Evolutionary conservation across 2,113 vertebrate genomes (phyloP), one percentile per base, ranked within the genome.

Genomic region (Chloroceryle aenea): DNA sequence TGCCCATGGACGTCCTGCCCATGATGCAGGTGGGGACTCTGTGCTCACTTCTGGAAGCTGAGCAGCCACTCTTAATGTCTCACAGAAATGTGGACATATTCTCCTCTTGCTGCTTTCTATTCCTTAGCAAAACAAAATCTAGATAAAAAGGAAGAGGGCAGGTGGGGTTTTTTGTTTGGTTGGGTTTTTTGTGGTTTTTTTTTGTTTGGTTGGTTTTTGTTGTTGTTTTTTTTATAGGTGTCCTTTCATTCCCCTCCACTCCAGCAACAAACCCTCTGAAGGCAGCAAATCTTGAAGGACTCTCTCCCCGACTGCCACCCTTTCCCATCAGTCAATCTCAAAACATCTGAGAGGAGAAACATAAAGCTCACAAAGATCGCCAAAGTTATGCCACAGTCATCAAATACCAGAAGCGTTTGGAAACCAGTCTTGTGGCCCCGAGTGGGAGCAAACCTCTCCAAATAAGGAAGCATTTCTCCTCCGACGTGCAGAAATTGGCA

Each of bases 361-460:
- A 91, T 16, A 93, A 84, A 92, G 72, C 13, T 1, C 80, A 66
- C 78, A 89, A 52, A 94, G 89, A 36, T 42, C 61, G 89, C 77
- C 89, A 76, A 22, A 95, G 91, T 82, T 93, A 62, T 94, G 94
- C 91, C 93, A 91, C 85, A 89, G 93, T 95, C 95, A 85, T 94
- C 91, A 95, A 95, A 97, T 94, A 96, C 94, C 93, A 95, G 81
- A 95, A 90, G 78, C 29, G 2, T 89, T 90, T 95, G 90, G 91
- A 93, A 97, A 95, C 40, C 74, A 58, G 75, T 80, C 6, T 20
- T 38, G 87, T 29, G 89, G 94, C 77, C 87, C 90, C 3, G 36
- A 87, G 93, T 85, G 73, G 94, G 94, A 97, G 91, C 77, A 93
- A 96, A 96, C 74, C 71, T 96, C 89, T 73, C 96, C 96, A 95